Conservation (phyloP, 2,797 vertebrate species). For the Ctenopoma multispine region DNA sequence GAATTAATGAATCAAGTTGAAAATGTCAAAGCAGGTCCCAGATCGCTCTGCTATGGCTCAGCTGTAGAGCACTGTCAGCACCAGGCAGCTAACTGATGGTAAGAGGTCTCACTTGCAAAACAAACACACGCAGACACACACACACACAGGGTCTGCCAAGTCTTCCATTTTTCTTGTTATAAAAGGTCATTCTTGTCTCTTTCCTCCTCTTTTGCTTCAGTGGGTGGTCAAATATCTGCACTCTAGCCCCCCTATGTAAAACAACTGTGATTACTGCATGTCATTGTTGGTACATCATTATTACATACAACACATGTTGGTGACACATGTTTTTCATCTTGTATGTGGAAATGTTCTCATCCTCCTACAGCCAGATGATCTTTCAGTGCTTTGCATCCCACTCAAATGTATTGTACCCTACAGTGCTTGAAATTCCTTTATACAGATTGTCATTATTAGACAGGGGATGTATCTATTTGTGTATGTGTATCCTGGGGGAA, state of each 20-base stretch:
- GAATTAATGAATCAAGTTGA: slow-evolving; percentile 80
- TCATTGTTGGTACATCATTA: slow-evolving; percentile 42
- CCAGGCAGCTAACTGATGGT: slow-evolving; percentile 72
- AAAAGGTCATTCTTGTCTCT: slow-evolving; percentile 78
- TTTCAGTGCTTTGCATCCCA: slow-evolving; percentile 22
- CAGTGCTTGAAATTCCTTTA: slow-evolving; percentile 11
- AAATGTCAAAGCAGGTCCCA: slow-evolving; percentile 80
- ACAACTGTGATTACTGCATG: slow-evolving; percentile 38
- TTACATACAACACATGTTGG: slow-evolving; percentile 31
- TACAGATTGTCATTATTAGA: slow-evolving; percentile 23
- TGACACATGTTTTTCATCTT: slow-evolving; percentile 11
- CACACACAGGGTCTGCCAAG: slow-evolving; percentile 39
- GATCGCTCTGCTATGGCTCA: slow-evolving; percentile 66
- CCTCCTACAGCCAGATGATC: slow-evolving; percentile 15
- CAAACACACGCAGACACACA: slow-evolving; percentile 39
- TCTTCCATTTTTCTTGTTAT: slow-evolving; percentile 71
- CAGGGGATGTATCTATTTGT: slow-evolving; percentile 8
- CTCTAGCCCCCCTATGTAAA: slow-evolving; percentile 32
- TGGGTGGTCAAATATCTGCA: slow-evolving; percentile 64
- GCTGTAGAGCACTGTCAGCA: slow-evolving; percentile 72
- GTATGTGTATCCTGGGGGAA: slow-evolving; percentile 25
- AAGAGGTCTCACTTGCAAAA: slow-evolving; percentile 64
- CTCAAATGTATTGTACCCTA: slow-evolving; percentile 9
- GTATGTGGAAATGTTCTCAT: slow-evolving; percentile 29
- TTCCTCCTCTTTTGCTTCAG: slow-evolving; percentile 46